These are phyloP conservation scores for Ptilonorhynchus violaceus DNA, from an alignment of 2,113 vertebrate species.

Conservation along the genomic window DNA sequence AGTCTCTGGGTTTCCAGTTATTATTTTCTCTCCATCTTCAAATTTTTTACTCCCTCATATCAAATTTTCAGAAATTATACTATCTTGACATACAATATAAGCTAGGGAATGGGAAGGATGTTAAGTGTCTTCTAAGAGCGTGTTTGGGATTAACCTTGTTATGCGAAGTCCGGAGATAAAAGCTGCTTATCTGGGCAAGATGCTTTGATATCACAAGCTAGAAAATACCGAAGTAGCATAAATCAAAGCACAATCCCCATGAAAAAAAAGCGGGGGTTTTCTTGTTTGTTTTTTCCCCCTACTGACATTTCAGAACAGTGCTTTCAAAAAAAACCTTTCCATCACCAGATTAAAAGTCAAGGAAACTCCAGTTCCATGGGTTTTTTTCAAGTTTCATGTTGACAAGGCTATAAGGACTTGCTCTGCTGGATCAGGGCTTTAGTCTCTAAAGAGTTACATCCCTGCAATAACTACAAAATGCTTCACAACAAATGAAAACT, in stretches of 20 bases:
- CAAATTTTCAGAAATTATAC: neutral
- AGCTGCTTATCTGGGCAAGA: neutral
- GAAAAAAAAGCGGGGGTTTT: neutral
- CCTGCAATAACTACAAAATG: neutral
- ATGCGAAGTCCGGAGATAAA: neutral
- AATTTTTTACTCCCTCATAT: accelerated
- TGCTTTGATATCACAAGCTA: neutral
- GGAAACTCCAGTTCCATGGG: neutral
- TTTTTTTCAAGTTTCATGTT: neutral
- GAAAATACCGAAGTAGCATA: neutral
- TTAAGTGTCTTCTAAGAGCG: neutral
- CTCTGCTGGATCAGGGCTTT: neutral
- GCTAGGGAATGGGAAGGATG: neutral
- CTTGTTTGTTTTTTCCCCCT: neutral
- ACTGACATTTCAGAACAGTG: neutral
- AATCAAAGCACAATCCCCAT: neutral
- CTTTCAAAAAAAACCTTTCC: neutral
- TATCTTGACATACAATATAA: neutral
- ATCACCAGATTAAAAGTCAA: neutral
- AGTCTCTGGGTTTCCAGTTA: neutral
- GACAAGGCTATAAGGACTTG: neutral
- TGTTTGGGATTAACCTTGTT: neutral
- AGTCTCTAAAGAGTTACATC: neutral
- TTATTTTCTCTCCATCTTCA: neutral
- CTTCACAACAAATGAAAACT: neutral